Conservation (phyloP, 1,140 invertebrate genomes). For the Holcopasites calliopsidis region DNA sequence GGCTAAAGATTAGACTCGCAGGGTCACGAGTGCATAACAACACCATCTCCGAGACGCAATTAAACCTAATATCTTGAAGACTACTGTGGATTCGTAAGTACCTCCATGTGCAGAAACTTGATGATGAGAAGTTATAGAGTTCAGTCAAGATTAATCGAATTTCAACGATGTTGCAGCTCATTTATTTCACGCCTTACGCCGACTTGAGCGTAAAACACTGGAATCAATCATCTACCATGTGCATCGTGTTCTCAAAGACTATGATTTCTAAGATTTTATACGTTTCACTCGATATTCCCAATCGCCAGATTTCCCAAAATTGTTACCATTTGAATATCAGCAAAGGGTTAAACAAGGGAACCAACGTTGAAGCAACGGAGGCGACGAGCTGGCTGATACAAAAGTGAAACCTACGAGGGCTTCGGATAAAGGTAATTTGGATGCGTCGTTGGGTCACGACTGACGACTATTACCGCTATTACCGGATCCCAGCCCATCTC, state of each 20-base stretch:
- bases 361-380: constrained; percentile 10
- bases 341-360: not conserved
- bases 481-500: constrained; percentile 63
- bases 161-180: not conserved
- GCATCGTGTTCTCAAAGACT: no score
- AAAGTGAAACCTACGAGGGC: constrained; percentile 64
- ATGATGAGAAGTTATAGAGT: not conserved
- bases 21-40: constrained; percentile 50
- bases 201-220: not conserved
- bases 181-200: not conserved
- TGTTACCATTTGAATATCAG: not conserved
- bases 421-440: constrained; percentile 70
- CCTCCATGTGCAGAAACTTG: constrained; percentile 8
- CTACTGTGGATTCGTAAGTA: not conserved
- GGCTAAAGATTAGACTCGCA: constrained; percentile 38
- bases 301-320: not conserved
- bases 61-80: constrained; percentile 39
- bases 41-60: constrained; percentile 55
- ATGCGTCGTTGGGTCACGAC: constrained; percentile 72
- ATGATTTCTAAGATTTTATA: no score
- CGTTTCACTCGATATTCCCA: not conserved
- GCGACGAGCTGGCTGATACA: constrained; percentile 53
- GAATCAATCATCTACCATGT: constrained; percentile 19
- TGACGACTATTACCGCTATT: constrained; percentile 71
- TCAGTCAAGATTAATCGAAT: constrained; percentile 10